Percentiles rank a stretch among this genome's conserved stretches.
phyloP scores from a whole-genome alignment of 2,888 invertebrate genomes.

The Tenthredo livida region DNA sequence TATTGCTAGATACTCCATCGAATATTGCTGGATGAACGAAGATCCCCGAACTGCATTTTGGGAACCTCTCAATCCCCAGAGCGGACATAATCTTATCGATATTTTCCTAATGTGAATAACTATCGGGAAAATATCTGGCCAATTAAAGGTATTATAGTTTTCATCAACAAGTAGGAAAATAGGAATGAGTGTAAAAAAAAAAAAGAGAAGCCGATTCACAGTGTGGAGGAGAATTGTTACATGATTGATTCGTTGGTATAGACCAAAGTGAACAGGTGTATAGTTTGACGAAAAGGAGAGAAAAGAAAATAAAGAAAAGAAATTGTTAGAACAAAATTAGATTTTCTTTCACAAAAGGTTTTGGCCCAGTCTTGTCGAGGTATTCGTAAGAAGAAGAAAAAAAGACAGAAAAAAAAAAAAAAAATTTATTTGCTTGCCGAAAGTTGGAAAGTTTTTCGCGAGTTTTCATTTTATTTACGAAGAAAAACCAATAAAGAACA shows the following conservation, averaged over 20 bases:
- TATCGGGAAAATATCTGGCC: background rate
- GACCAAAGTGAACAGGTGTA: background rate
- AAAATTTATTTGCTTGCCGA: constrained; percentile 42
- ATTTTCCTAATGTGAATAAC: background rate
- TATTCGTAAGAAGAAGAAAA: background rate
- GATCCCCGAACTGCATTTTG: background rate
- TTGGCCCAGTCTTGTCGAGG: background rate
- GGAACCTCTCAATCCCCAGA: background rate
- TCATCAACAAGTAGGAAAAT: background rate
- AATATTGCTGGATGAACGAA: background rate
- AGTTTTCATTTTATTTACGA: constrained; percentile 42
- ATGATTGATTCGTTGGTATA: background rate
- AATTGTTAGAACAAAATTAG: constrained; percentile 24
- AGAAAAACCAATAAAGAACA: constrained; percentile 41
- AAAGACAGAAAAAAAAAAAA: background rate
- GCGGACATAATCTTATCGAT: background rate
- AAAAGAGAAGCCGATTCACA: background rate
- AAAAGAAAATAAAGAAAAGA: background rate
- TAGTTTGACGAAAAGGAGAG: background rate
- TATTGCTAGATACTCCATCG: background rate
- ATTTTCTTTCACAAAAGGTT: constrained; percentile 9
- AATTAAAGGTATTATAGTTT: background rate
- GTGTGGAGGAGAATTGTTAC: background rate
- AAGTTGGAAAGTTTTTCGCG: constrained; percentile 25
- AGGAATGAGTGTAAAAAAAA: background rate